Base-by-base conservation (phyloP, 2,797 vertebrate genomes). In the Trachops cirrhosus region DNA sequence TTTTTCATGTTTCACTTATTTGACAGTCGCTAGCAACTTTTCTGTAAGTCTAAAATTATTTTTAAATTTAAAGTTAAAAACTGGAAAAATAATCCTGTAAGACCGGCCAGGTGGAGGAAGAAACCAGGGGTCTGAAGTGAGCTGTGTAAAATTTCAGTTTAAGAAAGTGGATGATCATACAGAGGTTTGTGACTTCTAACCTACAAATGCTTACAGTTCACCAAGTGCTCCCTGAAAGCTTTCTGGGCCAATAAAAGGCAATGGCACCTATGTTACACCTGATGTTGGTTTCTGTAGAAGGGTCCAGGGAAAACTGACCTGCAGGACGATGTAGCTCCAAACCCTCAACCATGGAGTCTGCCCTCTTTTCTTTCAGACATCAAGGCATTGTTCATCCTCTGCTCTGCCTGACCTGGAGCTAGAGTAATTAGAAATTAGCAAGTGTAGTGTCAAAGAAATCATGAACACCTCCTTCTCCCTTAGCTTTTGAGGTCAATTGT, bases 1-100 rank as follows among this genome's bases (percentile, higher is more conserved):
- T 84, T 74, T 91, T 16, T 92, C 52, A 88, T 88, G 50, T 79
- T 96, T 96, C 89, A 80, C 52, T 95, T 12, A 88, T 78, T 79
- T 92, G 41, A 82, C 5, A 78, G 34, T 82, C 77, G 12, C 9
- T 87, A 84, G 6, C 16, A 89, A 71, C 24, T 59, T 21, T 74
- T 79, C 11, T 39, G 2, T 54, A 73, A 62, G 16, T 73, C 15
- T 83, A 68, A 91, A 95, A 24, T 41, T 37, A 7, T 68, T 89
- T 54, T 32, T 57, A 73, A 32, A 85, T 93, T 83, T 89, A 87
- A 90, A 79, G 9, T 79, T 89, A 64, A 86, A 79, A 92, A 34
- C 12, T 37, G 59, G 1, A 22, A 19, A 85, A 79, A 79, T 77
- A 67, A 89, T 74, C 6, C 32, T 71, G 1, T n/a, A 57, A 44